Percentiles rank a stretch among this genome's conserved stretches.
Conservation (phyloP, 2,113 vertebrate genomes). For the Chaetura pelagica region DNA sequence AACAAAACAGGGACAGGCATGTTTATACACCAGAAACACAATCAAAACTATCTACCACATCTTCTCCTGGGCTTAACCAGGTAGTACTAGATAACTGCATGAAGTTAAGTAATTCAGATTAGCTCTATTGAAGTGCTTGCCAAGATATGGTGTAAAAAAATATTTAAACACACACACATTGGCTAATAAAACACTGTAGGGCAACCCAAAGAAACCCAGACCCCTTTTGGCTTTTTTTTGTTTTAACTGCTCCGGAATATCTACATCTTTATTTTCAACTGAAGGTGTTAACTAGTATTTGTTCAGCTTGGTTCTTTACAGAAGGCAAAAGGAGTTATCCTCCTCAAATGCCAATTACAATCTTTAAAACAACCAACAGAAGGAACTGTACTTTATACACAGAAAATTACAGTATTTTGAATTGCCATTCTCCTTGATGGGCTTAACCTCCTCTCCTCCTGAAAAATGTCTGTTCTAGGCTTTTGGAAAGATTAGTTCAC, state of each 20-base stretch:
- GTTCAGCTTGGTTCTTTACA: background rate
- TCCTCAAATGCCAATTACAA: background rate
- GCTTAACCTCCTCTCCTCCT: background rate
- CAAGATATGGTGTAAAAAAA: background rate
- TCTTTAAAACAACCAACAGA: background rate
- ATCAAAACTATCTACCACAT: background rate
- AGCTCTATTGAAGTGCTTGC: background rate
- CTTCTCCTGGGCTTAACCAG: background rate
- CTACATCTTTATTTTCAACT: background rate
- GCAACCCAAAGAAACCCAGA: background rate
- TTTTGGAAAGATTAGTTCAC: background rate
- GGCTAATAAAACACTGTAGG: background rate
- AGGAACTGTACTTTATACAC: background rate
- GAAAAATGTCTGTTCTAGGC: background rate
- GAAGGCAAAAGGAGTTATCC: background rate
- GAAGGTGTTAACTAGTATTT: background rate
- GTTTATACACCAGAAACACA: background rate
- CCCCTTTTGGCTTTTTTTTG: background rate
- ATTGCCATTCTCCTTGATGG: background rate
- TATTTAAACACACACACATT: background rate
- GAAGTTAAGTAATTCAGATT: background rate
- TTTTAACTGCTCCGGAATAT: background rate
- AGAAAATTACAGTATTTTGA: background rate
- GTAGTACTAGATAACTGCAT: background rate
- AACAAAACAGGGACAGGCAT: background rate